phyloP scores from a whole-genome alignment of 2,113 vertebrate genomes.

The Oryzias celebensis region DNA sequence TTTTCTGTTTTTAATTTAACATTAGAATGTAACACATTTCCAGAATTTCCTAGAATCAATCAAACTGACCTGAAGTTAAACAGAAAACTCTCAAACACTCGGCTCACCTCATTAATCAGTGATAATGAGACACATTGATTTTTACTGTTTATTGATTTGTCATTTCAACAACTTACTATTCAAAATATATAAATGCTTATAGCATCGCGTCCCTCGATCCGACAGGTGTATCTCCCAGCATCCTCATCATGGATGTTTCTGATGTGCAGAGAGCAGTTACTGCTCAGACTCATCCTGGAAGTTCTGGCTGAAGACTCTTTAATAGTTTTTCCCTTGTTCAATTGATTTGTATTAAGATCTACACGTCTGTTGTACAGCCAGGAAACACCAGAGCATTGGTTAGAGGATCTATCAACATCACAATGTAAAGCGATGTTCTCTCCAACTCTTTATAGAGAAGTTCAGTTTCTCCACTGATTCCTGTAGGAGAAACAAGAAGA shows the following conservation, averaged over 20 bases:
- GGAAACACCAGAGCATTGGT: accelerated
- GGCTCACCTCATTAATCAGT: too few relatives aligned
- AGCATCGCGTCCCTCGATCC: accelerated
- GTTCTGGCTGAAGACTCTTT: neutral
- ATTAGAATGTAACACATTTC: too few relatives aligned
- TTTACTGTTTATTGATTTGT: too few relatives aligned
- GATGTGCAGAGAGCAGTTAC: constrained; percentile 31
- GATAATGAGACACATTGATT: too few relatives aligned
- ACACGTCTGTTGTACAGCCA: neutral
- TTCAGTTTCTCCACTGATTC: neutral
- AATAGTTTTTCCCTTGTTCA: accelerated
- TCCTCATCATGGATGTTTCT: constrained; percentile 7
- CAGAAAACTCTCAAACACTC: too few relatives aligned
- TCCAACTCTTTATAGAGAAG: neutral
- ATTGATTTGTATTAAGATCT: accelerated
- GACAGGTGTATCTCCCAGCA: accelerated
- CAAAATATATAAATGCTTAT: neutral
- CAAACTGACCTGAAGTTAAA: too few relatives aligned
- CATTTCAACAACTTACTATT: too few relatives aligned
- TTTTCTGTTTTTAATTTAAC: too few relatives aligned
- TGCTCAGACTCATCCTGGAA: constrained; percentile 1
- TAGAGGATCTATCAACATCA: neutral
- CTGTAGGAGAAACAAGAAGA: neutral
- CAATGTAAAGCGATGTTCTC: neutral
- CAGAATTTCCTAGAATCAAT: too few relatives aligned